Percentiles rank a stretch among this genome's conserved stretches.
phyloP scores from a whole-genome alignment of 2,113 vertebrate genomes.

The Clarias magur region DNA sequence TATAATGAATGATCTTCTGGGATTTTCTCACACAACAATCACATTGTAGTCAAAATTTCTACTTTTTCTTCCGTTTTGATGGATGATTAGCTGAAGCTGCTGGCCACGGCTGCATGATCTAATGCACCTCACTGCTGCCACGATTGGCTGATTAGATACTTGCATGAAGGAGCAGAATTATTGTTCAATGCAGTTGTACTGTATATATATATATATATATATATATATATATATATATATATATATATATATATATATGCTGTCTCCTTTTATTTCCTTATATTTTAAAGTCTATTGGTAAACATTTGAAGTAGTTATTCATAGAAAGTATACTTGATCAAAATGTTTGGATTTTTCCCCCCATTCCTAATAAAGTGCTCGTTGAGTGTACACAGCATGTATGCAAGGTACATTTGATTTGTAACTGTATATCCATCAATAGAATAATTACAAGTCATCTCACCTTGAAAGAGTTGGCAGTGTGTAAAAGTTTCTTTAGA shows the following conservation, averaged over 20 bases:
- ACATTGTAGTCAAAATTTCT: not conserved
- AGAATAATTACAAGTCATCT: not conserved
- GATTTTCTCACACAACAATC: not conserved
- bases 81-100: not conserved
- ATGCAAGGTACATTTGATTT: not conserved
- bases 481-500: conserved; percentile 98
- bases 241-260: too few species aligned
- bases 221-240: too few species aligned
- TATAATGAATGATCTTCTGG: too few species aligned
- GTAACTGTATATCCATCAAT: not conserved
- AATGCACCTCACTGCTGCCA: not conserved
- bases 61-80: not conserved
- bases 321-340: too few species aligned
- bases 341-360: too few species aligned
- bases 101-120: not conserved
- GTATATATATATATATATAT: too few species aligned
- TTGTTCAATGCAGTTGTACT: too few species aligned
- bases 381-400: not conserved
- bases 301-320: too few species aligned
- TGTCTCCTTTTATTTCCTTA: too few species aligned
- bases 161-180: not conserved
- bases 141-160: not conserved
- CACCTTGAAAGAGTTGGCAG: conserved; percentile 98
- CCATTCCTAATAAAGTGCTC: not conserved
- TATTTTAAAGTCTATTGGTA: too few species aligned